A percentile compares a stretch with the other conserved stretches of the same genome.
phyloP scores from a whole-genome alignment of 2,797 vertebrate genomes.

The Caiman crocodilus region DNA sequence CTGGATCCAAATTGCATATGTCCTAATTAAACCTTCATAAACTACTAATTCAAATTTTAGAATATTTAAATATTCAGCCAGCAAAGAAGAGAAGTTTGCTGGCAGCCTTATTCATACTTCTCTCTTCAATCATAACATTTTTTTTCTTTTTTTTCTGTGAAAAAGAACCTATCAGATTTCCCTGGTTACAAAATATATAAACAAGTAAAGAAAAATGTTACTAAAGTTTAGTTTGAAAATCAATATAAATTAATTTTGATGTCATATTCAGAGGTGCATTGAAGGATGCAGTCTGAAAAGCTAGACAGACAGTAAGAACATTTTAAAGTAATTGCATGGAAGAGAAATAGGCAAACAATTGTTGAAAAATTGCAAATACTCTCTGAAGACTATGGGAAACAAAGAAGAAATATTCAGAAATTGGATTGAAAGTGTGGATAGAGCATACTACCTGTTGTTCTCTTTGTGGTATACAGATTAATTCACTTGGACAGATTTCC shows the following conservation, averaged over 20 bases:
- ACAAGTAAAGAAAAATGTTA: constrained; percentile 2
- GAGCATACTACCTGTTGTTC: fast-evolving
- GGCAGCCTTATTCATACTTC: not conserved
- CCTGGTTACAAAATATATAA: not conserved
- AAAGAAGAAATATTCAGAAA: not conserved
- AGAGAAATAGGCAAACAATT: not conserved
- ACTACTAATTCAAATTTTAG: not conserved
- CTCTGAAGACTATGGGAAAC: not conserved
- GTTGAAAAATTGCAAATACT: not conserved
- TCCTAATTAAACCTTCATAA: not conserved
- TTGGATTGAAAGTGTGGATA: not conserved
- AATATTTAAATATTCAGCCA: not conserved
- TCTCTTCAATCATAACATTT: not conserved
- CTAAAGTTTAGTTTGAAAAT: not conserved
- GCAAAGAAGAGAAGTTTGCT: not conserved
- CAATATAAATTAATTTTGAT: not conserved
- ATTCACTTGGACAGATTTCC: constrained; percentile 23
- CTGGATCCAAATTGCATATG: not conserved
- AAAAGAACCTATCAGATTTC: not conserved
- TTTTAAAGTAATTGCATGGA: not conserved
- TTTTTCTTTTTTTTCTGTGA: not conserved
- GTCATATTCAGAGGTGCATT: not conserved
- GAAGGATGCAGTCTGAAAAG: not conserved
- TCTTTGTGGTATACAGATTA: not conserved
- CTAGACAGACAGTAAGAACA: not conserved